Percentiles rank a stretch among this genome's conserved stretches.
These are phyloP conservation scores for Streptopelia turtur DNA, from an alignment of 2,797 vertebrate genomes.

Conservation along the genomic window DNA sequence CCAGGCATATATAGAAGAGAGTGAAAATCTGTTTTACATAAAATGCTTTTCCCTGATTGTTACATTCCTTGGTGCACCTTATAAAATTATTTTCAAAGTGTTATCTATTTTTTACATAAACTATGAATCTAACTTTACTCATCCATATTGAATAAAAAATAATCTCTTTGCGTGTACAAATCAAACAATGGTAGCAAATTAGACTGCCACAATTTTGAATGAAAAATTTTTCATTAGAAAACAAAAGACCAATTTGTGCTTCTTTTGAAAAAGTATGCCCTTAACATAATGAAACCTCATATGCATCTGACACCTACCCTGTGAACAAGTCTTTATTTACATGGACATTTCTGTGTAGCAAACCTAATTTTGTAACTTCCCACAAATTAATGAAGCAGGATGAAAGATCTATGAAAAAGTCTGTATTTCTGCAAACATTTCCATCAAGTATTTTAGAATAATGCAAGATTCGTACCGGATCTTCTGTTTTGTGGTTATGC, in stretches of 20 bases:
- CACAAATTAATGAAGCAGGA: background rate
- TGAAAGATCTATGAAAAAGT: background rate
- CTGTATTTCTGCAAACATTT: background rate
- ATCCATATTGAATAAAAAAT: background rate
- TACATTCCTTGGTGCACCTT: background rate
- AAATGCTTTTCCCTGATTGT: background rate
- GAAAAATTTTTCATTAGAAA: background rate
- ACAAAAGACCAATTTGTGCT: background rate
- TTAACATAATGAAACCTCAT: background rate
- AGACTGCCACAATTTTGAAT: background rate
- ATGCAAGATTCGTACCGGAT: conserved; percentile 79
- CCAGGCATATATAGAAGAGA: background rate
- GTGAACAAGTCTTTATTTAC: background rate
- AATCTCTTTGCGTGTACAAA: background rate
- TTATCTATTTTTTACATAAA: background rate
- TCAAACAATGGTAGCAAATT: background rate
- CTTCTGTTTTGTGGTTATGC: conserved; percentile 86
- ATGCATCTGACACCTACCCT: background rate
- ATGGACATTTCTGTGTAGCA: background rate
- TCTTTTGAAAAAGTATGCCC: background rate
- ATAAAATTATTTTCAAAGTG: background rate
- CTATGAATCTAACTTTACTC: background rate
- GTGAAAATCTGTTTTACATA: background rate
- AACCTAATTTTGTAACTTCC: background rate
- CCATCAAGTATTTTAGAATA: background rate